A percentile compares a stretch with the other conserved stretches of the same genome.
Conservation (phyloP, 1,140 invertebrate species). For the Platyura marginata region DNA sequence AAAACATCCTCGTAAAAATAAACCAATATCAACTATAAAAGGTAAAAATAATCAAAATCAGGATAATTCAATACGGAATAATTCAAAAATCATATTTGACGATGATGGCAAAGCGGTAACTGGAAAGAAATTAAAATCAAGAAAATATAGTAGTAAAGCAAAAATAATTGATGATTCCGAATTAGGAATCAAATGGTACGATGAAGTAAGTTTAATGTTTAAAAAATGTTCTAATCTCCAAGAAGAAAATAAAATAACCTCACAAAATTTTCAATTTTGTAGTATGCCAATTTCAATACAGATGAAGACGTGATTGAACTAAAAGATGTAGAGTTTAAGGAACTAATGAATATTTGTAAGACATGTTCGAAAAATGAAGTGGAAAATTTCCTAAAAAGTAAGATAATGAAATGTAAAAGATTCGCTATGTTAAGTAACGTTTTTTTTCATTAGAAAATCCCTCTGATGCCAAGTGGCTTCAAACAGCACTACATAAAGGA, state of each 20-base stretch:
- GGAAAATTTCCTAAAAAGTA: constrained; percentile 13
- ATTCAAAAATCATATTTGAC: not conserved
- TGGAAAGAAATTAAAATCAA: not conserved
- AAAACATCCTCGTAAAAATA: too few relatives aligned
- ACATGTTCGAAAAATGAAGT: constrained; percentile 16
- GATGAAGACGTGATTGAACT: constrained; percentile 19
- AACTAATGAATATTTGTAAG: constrained; percentile 17
- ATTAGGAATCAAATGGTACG: not conserved
- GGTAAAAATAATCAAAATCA: too few relatives aligned
- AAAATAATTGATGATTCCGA: not conserved
- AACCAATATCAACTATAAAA: too few relatives aligned
- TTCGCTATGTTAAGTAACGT: not conserved
- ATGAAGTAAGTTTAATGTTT: not conserved
- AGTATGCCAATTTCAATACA: constrained; percentile 11
- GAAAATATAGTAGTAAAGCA: not conserved
- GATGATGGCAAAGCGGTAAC: not conserved
- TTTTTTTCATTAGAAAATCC: constrained; percentile 14
- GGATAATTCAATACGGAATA: too few relatives aligned
- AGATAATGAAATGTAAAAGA: not conserved
- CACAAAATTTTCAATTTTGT: not conserved
- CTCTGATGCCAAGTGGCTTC: constrained; percentile 36
- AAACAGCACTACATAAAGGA: constrained; percentile 49
- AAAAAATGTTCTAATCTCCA: too few relatives aligned
- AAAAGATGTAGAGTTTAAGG: constrained; percentile 20
- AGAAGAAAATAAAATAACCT: not conserved